Evolutionary conservation across 2,888 invertebrate genomes (phyloP).

Genomic region (Xylota segnis): DNA sequence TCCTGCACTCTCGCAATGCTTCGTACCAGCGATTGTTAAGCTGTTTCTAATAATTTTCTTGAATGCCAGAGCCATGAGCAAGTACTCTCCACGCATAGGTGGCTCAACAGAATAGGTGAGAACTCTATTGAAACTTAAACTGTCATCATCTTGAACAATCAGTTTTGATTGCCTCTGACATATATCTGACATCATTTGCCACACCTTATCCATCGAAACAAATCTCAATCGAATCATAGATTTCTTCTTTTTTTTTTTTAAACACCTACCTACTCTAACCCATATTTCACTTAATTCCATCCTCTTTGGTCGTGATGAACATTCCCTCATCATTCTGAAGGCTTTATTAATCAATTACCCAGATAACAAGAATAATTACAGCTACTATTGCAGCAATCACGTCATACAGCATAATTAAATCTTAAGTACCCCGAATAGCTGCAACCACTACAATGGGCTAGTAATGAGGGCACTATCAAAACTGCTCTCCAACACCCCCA

Average conservation of each 20-base stretch:
- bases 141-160: too few species aligned
- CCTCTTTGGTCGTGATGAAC: background rate
- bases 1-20: too few species aligned
- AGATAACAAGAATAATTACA: slow-evolving; percentile 13
- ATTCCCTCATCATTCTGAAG: slow-evolving; percentile 7
- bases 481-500: background rate
- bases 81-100: too few species aligned
- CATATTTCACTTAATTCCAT: background rate
- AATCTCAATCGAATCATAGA: background rate
- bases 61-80: too few species aligned
- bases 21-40: too few species aligned
- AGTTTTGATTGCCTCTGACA: too few species aligned
- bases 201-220: background rate
- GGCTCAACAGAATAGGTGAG: too few species aligned
- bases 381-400: slow-evolving; percentile 3
- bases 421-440: slow-evolving; percentile 15
- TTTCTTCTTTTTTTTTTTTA: background rate
- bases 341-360: slow-evolving; percentile 7
- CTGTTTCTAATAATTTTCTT: too few species aligned
- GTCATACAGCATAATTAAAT: slow-evolving; percentile 18
- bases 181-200: slow-evolving; percentile 1
- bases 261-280: background rate
- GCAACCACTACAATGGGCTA: background rate
- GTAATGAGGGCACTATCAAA: slow-evolving; percentile 2
- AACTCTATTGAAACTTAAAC: too few species aligned